phyloP scores from a whole-genome alignment of 2,113 vertebrate genomes.

The Rhinolophus sinicus region DNA sequence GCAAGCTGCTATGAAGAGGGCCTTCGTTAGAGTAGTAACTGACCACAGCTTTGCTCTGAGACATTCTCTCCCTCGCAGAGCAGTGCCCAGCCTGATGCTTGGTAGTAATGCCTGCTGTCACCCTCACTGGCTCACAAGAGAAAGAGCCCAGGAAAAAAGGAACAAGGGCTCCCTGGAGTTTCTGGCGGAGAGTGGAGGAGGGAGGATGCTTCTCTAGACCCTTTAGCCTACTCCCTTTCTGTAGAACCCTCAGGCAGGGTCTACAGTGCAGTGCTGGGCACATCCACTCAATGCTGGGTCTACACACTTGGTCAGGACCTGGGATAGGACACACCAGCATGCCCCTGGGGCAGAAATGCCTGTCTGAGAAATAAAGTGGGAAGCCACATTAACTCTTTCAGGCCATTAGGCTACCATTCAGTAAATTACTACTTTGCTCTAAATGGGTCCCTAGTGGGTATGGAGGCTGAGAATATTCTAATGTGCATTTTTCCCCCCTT shows the following conservation, averaged over 20 bases:
- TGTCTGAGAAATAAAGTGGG: constrained; percentile 9
- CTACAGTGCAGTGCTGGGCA: neutral
- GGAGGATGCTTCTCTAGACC: neutral
- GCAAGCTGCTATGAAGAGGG: neutral
- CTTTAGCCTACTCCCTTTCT: neutral
- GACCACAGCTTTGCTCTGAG: neutral
- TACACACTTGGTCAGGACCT: neutral
- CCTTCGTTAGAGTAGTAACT: neutral
- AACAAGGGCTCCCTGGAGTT: neutral
- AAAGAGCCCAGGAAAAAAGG: neutral
- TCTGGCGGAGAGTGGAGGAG: neutral
- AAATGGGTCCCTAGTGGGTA: constrained; percentile 23
- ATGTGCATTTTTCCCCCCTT: constrained; percentile 20
- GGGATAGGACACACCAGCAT: neutral
- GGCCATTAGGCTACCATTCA: constrained; percentile 56
- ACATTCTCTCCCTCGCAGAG: neutral
- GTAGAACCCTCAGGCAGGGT: neutral
- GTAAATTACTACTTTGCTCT: constrained; percentile 58
- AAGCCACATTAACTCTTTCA: constrained; percentile 74
- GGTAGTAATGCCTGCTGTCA: neutral
- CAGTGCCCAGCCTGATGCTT: neutral
- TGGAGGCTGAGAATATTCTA: neutral
- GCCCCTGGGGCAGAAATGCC: neutral
- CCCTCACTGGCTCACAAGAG: neutral
- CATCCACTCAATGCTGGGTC: neutral